A percentile compares a stretch with the other conserved stretches of the same genome.
Evolutionary conservation across 2,888 invertebrate genomes (phyloP).

Genomic region (Ormyrus labotus): DNA sequence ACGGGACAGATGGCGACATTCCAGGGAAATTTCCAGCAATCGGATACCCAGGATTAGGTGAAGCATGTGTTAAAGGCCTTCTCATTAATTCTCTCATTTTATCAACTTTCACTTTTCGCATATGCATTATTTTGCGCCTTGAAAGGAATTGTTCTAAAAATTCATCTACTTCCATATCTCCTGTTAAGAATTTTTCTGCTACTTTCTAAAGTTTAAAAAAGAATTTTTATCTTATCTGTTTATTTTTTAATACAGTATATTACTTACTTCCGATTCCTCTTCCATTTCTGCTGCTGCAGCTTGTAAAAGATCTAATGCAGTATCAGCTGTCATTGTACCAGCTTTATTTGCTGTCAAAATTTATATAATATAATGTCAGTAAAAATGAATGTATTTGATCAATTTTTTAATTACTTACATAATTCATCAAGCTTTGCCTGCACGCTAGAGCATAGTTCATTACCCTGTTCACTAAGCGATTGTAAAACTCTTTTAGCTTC

Average conservation of each 20-base stretch:
- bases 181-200: slow-evolving; percentile 88
- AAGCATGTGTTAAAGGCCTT: slow-evolving; percentile 70
- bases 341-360: slow-evolving; percentile 83
- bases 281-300: slow-evolving; percentile 95
- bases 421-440: slow-evolving; percentile 87
- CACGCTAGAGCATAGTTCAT: slow-evolving; percentile 82
- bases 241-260: slow-evolving; percentile 3
- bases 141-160: slow-evolving; percentile 91
- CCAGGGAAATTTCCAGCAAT: slow-evolving; percentile 75
- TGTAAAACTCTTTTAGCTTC: slow-evolving; percentile 85
- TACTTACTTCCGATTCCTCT: slow-evolving; percentile 88
- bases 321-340: slow-evolving; percentile 88
- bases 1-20: slow-evolving; percentile 78
- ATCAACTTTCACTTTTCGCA: slow-evolving; percentile 93
- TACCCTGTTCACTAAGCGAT: slow-evolving; percentile 83
- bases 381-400: neutral
- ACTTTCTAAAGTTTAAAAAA: slow-evolving; percentile 76
- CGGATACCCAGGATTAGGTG: slow-evolving; percentile 66
- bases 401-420: slow-evolving; percentile 78
- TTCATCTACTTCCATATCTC: slow-evolving; percentile 84
- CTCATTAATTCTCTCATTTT: slow-evolving; percentile 89
- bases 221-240: slow-evolving; percentile 7
- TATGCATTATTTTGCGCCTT: slow-evolving; percentile 86
- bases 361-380: neutral
- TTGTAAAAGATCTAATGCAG: slow-evolving; percentile 91